Base-by-base conservation (phyloP, 2,113 vertebrate species). In the Petrocephalus zakoni region DNA sequence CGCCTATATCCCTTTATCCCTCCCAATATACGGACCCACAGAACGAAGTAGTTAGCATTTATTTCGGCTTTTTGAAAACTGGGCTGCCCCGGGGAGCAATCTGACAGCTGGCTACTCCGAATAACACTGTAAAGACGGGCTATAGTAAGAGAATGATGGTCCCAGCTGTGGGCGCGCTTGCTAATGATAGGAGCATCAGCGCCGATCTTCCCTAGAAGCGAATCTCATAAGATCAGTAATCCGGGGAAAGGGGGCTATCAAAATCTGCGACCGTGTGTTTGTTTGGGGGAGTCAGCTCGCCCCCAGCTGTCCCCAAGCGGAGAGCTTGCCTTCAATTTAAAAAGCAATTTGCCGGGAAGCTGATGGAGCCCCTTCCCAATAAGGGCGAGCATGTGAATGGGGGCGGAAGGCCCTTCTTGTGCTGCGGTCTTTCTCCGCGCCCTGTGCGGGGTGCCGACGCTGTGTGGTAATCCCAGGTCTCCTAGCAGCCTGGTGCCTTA, bases 401-500 rank as follows among this genome's bases (percentile, higher is more conserved):
- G 34, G 22, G 86, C 52, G 5, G 75, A 42, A 22, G 25, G 53
- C 22, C 46, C 29, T 49, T 47, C 37, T 42, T 37, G 25, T 53
- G 53, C 55, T 52, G 78, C 15, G 22, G 58, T 64, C 47, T 68
- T 87, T 88, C 86, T n/a, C n/a, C n/a, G n/a, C n/a, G n/a, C n/a
- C n/a, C n/a, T n/a, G n/a, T n/a, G 49, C 19, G 55, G 86, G 56
- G 86, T 87, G 29, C 49, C 61, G 22, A 78, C 78, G 84, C 83
- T 55, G 55, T 53, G 86, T 22, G 78, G 25, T 85, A 64, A 82
- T 64, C 85, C 55, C 55, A 64, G 55, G 91, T 95, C 92, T 92
- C 93, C 92, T 92, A 94, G 94, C 93, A 94, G 93, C 93, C 88
- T 91, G 89, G 87, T 88, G 90, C 83, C 89, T 87, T 91, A 88